These are phyloP conservation scores for Henricia sp. DNA, from an alignment of 53 echinoderm and acorn worm genomes.

Conservation along the genomic window DNA sequence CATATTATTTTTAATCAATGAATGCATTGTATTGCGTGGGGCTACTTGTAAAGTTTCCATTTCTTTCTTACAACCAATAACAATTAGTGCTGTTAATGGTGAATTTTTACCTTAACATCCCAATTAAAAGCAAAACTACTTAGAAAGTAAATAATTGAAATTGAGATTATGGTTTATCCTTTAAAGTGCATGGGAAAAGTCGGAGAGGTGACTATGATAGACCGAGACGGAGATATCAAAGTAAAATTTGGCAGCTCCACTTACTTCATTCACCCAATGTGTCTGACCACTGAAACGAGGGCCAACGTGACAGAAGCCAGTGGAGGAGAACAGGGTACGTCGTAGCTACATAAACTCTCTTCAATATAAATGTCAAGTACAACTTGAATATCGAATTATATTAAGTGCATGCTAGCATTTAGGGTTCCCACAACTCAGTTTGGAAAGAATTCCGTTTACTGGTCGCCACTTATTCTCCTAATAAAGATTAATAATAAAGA, in stretches of 20 bases:
- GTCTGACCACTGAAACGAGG: conserved; percentile 41
- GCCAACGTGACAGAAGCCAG: neutral
- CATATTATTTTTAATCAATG: too few relatives aligned
- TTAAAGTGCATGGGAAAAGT: conserved; percentile 37
- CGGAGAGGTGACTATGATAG: conserved; percentile 44
- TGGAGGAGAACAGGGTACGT: neutral
- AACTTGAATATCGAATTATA: too few relatives aligned
- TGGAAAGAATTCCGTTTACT: neutral
- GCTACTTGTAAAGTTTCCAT: too few relatives aligned
- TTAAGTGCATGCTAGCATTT: too few relatives aligned
- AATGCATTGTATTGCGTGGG: too few relatives aligned
- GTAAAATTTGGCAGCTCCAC: conserved; percentile 15
- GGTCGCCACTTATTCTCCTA: too few relatives aligned
- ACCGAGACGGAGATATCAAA: conserved; percentile 64
- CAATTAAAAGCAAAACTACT: too few relatives aligned
- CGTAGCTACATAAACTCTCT: neutral
- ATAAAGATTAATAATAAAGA: too few relatives aligned
- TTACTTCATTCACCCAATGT: conserved; percentile 54
- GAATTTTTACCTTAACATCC: too few relatives aligned
- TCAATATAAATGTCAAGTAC: too few relatives aligned
- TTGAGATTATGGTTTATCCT: neutral
- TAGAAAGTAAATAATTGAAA: too few relatives aligned
- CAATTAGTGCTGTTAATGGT: neutral
- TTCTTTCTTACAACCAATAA: too few relatives aligned
- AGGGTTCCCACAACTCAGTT: neutral